A percentile compares a stretch with the other conserved stretches of the same genome.
These are phyloP conservation scores for Criorhina ranunculi DNA, from an alignment of 2,888 invertebrate species.

Conservation along the genomic window DNA sequence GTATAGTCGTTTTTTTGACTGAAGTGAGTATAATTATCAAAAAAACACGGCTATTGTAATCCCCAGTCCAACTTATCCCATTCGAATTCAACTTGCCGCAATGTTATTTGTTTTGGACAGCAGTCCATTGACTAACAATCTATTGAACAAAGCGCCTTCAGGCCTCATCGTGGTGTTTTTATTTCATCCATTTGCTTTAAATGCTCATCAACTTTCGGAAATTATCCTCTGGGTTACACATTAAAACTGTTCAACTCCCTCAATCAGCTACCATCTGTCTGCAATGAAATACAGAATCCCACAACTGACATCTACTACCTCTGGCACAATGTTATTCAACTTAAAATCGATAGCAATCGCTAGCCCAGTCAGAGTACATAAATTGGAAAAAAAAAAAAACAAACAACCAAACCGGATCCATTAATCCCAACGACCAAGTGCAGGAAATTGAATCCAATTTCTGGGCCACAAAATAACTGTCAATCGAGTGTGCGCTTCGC, in stretches of 20 bases:
- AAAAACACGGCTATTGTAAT: too few relatives aligned
- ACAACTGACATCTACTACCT: constrained; percentile 6
- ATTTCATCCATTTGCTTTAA: too few relatives aligned
- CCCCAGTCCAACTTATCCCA: too few relatives aligned
- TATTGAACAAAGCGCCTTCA: too few relatives aligned
- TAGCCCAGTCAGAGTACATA: constrained; percentile 29
- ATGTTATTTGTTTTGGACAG: too few relatives aligned
- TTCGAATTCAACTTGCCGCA: too few relatives aligned
- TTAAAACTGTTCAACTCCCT: too few relatives aligned
- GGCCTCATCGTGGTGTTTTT: too few relatives aligned
- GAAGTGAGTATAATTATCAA: too few relatives aligned
- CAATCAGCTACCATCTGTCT: background rate
- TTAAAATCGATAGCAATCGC: constrained; percentile 19
- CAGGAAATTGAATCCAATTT: constrained; percentile 66
- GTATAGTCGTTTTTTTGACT: too few relatives aligned
- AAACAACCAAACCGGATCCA: constrained; percentile 25
- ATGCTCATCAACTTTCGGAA: background rate
- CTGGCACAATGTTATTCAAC: background rate
- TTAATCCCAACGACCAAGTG: constrained; percentile 54
- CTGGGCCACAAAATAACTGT: constrained; percentile 71
- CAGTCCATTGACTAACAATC: too few relatives aligned
- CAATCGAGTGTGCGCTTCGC: constrained; percentile 60
- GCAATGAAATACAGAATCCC: background rate
- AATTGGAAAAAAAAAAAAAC: constrained; percentile 10
- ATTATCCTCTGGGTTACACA: background rate